phyloP scores from a whole-genome alignment of 2,113 vertebrate species.

The Syrmaticus mikado region DNA sequence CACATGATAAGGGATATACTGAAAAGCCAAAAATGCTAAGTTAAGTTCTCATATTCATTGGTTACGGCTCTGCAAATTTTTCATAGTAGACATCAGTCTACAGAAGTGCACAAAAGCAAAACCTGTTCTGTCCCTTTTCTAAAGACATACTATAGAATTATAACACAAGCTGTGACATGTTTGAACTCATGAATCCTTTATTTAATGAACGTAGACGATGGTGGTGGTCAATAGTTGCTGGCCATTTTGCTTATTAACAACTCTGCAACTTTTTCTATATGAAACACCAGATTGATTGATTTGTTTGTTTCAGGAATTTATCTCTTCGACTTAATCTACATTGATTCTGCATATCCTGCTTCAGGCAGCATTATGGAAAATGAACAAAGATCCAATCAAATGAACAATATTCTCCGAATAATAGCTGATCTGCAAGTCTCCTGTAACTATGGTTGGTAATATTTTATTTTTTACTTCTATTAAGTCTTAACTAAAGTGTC shows the following conservation, averaged over 20 bases:
- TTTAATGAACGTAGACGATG: neutral
- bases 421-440: constrained; percentile 95
- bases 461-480: neutral
- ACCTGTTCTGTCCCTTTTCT: neutral
- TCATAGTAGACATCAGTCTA: neutral
- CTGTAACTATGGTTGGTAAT: constrained; percentile 89
- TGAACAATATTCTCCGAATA: constrained; percentile 96
- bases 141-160: neutral
- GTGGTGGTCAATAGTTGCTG: neutral
- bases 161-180: neutral
- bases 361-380: constrained; percentile 97
- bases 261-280: neutral
- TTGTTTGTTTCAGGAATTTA: constrained; percentile 87
- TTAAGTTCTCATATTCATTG: neutral
- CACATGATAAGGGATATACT: neutral
- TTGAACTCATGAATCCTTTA: neutral
- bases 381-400: constrained; percentile 94
- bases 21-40: neutral
- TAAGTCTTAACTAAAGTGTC: neutral
- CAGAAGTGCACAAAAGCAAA: neutral
- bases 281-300: neutral
- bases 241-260: neutral
- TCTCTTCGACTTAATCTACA: constrained; percentile 95
- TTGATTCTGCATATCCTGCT: constrained; percentile 94
- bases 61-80: neutral